Evolutionary conservation across 2,797 vertebrate species (phyloP).

Genomic region (Ctenopoma multispine): DNA sequence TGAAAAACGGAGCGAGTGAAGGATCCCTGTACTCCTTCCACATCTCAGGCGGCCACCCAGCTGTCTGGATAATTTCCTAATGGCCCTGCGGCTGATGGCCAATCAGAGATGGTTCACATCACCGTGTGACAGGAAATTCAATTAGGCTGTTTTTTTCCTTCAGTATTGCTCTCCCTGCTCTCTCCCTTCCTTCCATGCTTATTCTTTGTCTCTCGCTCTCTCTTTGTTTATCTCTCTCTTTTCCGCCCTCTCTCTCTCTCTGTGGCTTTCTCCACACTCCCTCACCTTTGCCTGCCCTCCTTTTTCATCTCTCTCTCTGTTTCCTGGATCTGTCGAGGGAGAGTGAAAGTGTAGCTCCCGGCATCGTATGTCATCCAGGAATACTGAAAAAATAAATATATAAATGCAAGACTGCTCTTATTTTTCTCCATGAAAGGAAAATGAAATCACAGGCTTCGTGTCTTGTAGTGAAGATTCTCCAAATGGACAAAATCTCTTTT

Average conservation of each 20-base stretch:
- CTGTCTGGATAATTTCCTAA: slow-evolving; percentile 60
- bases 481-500: slow-evolving; percentile 26
- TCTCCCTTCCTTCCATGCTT: background rate
- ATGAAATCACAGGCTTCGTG: slow-evolving; percentile 35
- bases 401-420: slow-evolving; percentile 22
- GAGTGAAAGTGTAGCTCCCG: slow-evolving; percentile 39
- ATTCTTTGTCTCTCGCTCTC: slow-evolving; percentile 23
- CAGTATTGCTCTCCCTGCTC: slow-evolving; percentile 25
- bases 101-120: slow-evolving; percentile 60
- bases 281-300: slow-evolving; percentile 3
- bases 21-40: slow-evolving; percentile 23
- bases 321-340: slow-evolving; percentile 43
- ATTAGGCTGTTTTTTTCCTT: slow-evolving; percentile 55
- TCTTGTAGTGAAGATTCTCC: slow-evolving; percentile 16
- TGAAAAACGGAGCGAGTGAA: slow-evolving; percentile 11
- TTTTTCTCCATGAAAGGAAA: slow-evolving; percentile 41
- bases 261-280: background rate
- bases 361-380: slow-evolving; percentile 59
- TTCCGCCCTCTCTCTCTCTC: background rate
- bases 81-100: slow-evolving; percentile 55
- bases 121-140: slow-evolving; percentile 67
- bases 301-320: slow-evolving; percentile 12
- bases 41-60: slow-evolving; percentile 33
- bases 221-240: slow-evolving; percentile 27
- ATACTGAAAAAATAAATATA: slow-evolving; percentile 40